Conservation (phyloP, 2,113 vertebrate species). For the Xenopus borealis region DNA sequence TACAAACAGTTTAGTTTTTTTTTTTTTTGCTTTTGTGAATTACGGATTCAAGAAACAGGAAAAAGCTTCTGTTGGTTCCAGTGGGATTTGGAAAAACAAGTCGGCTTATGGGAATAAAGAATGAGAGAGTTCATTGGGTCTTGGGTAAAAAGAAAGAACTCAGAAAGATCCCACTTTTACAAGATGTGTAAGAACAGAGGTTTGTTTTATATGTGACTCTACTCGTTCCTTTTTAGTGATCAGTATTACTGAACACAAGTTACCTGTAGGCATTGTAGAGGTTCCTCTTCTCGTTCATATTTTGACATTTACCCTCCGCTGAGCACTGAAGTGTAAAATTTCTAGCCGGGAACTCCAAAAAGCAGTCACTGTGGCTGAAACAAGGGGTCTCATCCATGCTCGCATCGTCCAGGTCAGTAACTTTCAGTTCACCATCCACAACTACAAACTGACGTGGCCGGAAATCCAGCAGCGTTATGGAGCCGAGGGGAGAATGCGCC, state of each 20-base stretch:
- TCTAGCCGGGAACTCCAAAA: slow-evolving; percentile 80
- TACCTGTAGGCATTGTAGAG: slow-evolving; percentile 89
- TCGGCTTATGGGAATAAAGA: slow-evolving; percentile 26
- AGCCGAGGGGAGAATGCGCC: slow-evolving; percentile 84
- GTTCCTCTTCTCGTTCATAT: slow-evolving; percentile 84
- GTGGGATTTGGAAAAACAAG: slow-evolving; percentile 25
- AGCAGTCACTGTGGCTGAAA: slow-evolving; percentile 62
- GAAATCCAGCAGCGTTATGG: slow-evolving; percentile 83
- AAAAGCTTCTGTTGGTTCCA: slow-evolving; percentile 39
- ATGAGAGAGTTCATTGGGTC: slow-evolving; percentile 17
- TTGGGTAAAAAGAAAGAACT: not conserved
- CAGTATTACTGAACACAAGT: rapidly evolving
- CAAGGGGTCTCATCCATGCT: slow-evolving; percentile 77
- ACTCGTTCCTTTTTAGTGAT: not conserved
- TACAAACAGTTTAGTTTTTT: not conserved
- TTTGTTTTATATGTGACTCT: not conserved
- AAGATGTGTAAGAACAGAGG: too few species aligned
- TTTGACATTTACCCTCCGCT: slow-evolving; percentile 72
- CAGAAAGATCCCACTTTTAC: too few species aligned
- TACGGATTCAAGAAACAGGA: slow-evolving; percentile 9
- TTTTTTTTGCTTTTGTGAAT: slow-evolving; percentile 11
- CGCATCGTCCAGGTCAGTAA: slow-evolving; percentile 82
- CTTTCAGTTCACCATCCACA: slow-evolving; percentile 81
- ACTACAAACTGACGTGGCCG: slow-evolving; percentile 86
- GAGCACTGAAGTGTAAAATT: slow-evolving; percentile 82